Evolutionary conservation across 2,888 invertebrate genomes (phyloP), one percentile per base, ranked within the genome.

Genomic region (Galerucella calmariensis): DNA sequence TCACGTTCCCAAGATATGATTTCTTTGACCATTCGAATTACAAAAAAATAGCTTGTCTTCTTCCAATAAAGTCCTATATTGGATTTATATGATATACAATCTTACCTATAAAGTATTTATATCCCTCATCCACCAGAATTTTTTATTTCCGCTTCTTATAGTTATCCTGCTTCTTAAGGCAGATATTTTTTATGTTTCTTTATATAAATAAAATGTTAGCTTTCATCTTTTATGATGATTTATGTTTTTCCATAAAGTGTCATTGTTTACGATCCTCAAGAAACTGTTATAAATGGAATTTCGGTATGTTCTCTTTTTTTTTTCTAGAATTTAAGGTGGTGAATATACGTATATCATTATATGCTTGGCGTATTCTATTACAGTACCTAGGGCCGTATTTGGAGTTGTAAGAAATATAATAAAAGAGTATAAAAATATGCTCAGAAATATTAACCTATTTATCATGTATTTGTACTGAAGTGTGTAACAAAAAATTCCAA

Each of bases 81-180:
- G 61, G 61, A 69, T 61, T 58, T 69, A 61, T 61, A 48, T 14
- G 61, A 24, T 16, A 27, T 27, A 48, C 2, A 61, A 69, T 24
- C 58, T 10, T 41, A 46, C 46, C 48, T 46, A 61, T 48, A 48
- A 61, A 61, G 35, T 69, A 69, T 69, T 69, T 69, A 61, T 69
- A 24, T 27, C 61, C n/a, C 27, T 61, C 27, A 16, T 14, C n/a
- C 11, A 35, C 35, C 69, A 46, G 46, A 68, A 58, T 59, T 44
- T 24, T 68, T 68, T 44, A 58, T 44, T 58, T 68, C 46, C 20
- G 24, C 12, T 68, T n/a, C 16, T 46, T 58, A 59, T 12, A 44
- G 61, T 61, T 61, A 61, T 69, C 27, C 24, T 24, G 46, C n/a
- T 48, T 61, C 48, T 61, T 46, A 16, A 69, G 4, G 35, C 27